These are phyloP conservation scores for Empis stercorea DNA, from an alignment of 2,888 invertebrate species.

Conservation along the genomic window DNA sequence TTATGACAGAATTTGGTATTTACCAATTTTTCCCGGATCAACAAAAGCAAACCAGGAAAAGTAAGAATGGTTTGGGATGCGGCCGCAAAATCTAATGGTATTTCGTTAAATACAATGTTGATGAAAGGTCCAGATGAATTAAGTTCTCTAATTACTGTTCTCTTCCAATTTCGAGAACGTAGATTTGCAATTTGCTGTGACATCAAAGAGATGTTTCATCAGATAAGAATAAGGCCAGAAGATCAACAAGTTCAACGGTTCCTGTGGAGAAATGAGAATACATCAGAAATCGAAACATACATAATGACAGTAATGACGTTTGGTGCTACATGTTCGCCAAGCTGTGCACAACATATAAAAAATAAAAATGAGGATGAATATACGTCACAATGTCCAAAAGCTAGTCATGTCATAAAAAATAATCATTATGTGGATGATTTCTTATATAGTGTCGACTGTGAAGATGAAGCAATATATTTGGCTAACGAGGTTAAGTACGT, in stretches of 20 bases:
- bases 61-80: slow-evolving; percentile 12
- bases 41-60: slow-evolving; percentile 10
- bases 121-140: slow-evolving; percentile 12
- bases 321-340: slow-evolving; percentile 15
- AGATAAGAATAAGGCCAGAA: slow-evolving; percentile 5
- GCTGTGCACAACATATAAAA: slow-evolving; percentile 12
- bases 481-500: neutral
- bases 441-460: slow-evolving; percentile 2
- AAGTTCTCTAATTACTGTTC: slow-evolving; percentile 9
- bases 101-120: slow-evolving; percentile 10
- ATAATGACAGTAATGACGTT: slow-evolving; percentile 15
- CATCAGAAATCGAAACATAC: slow-evolving; percentile 10
- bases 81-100: slow-evolving; percentile 9
- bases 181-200: slow-evolving; percentile 10
- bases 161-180: slow-evolving; percentile 11
- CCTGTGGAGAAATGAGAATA: slow-evolving; percentile 15
- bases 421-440: slow-evolving; percentile 11
- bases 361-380: slow-evolving; percentile 8
- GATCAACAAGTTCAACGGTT: slow-evolving; percentile 13
- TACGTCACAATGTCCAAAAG: slow-evolving; percentile 5
- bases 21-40: slow-evolving; percentile 15
- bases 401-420: slow-evolving; percentile 7
- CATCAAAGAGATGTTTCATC: slow-evolving; percentile 14
- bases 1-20: slow-evolving; percentile 13
- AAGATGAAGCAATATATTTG: slow-evolving; percentile 1